phyloP scores from a whole-genome alignment of 1,140 invertebrate genomes.

The Leguminivora glycinivorella region DNA sequence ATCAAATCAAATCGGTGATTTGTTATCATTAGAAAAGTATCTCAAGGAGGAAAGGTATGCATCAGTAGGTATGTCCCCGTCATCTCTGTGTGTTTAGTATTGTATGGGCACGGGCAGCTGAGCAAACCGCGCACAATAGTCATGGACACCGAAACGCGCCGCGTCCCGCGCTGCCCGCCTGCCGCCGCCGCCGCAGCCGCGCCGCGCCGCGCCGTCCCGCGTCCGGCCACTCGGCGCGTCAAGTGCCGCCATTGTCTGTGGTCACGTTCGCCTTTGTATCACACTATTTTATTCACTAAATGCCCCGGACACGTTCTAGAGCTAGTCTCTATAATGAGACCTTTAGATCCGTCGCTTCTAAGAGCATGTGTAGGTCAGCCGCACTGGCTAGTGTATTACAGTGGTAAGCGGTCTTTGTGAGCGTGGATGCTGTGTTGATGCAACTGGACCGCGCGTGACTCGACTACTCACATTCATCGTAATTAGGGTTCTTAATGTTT shows the following conservation, averaged over 20 bases:
- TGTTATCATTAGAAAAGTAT: neutral
- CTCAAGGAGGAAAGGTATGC: neutral
- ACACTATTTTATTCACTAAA: neutral
- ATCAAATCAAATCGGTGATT: neutral
- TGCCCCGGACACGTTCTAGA: neutral
- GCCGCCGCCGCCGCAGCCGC: too few species aligned
- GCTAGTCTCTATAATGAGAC: neutral
- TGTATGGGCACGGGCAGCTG: conserved; percentile 42
- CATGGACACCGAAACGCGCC: conserved; percentile 37
- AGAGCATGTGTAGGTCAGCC: neutral
- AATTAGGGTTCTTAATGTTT: conserved; percentile 45
- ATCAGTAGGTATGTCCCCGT: neutral
- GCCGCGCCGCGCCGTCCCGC: conserved; percentile 32
- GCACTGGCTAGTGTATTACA: neutral
- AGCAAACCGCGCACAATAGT: conserved; percentile 37
- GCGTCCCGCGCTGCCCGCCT: conserved; percentile 30
- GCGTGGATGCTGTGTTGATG: conserved; percentile 69
- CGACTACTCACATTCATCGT: conserved; percentile 47
- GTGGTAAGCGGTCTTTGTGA: conserved; percentile 35
- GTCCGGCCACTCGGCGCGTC: conserved; percentile 33
- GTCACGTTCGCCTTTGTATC: conserved; percentile 44
- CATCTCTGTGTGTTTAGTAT: conserved; percentile 1
- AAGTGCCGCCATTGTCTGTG: conserved; percentile 43
- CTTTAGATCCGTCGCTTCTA: neutral
- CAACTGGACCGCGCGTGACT: conserved; percentile 66